phyloP scores from a whole-genome alignment of 2,113 vertebrate genomes.

The Ivindomyrus marchei region DNA sequence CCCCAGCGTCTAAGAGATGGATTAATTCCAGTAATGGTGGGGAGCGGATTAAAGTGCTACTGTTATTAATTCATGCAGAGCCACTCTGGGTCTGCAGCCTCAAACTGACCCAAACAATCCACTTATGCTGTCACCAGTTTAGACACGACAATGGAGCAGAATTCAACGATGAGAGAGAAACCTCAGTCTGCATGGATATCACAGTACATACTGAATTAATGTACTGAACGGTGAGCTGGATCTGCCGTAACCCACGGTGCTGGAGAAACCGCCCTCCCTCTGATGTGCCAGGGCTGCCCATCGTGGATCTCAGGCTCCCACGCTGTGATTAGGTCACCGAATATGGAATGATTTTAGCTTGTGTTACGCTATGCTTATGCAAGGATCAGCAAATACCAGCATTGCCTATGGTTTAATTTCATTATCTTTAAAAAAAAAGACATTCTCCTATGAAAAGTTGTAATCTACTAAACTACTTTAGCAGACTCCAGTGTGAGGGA shows the following conservation, averaged over 20 bases:
- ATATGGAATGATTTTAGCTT: not conserved
- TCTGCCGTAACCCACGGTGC: too few species aligned
- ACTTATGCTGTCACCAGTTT: not conserved
- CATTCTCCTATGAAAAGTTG: not conserved
- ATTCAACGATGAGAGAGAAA: not conserved
- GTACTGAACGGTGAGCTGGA: not conserved
- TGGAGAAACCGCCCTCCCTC: not conserved
- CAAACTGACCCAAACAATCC: not conserved
- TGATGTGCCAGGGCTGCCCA: not conserved
- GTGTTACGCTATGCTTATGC: not conserved
- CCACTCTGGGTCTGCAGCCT: not conserved
- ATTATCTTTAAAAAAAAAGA: not conserved
- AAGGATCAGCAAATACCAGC: not conserved
- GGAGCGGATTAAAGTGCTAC: slow-evolving; percentile 11
- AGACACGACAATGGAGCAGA: not conserved
- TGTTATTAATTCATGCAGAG: slow-evolving; percentile 13
- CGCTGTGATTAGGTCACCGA: not conserved
- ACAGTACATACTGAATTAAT: not conserved
- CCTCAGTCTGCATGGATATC: not conserved
- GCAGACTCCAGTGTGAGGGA: not conserved
- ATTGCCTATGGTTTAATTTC: not conserved
- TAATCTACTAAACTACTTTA: not conserved
- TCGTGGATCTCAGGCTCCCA: not conserved
- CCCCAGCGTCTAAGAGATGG: not conserved
- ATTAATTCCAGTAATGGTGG: slow-evolving; percentile 19